phyloP scores from a whole-genome alignment of 2,797 vertebrate species.

The Diceros bicornis region DNA sequence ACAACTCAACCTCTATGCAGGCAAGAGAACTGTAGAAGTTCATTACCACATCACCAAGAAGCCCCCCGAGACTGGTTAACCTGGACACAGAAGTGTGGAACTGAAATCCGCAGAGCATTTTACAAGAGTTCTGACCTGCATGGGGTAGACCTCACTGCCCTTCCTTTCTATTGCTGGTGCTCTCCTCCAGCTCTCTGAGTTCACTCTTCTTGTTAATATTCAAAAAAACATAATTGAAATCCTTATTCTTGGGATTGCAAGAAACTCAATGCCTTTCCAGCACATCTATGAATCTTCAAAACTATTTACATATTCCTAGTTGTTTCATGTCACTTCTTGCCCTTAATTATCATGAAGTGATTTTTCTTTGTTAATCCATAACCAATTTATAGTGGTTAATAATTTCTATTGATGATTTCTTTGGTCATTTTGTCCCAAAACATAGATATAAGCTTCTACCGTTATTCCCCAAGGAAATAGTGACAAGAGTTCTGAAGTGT shows the following conservation, averaged over 20 bases:
- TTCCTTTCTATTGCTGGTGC: slow-evolving; percentile 93
- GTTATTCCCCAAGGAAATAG: not conserved
- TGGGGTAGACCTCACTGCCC: slow-evolving; percentile 99
- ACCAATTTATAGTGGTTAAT: not conserved
- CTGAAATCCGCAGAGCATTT: slow-evolving; percentile 93
- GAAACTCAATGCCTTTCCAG: not conserved
- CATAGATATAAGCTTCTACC: not conserved
- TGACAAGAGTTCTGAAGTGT: not conserved
- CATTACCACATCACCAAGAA: slow-evolving; percentile 94
- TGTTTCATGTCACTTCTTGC: not conserved
- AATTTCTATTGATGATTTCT: not conserved
- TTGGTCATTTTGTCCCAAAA: not conserved
- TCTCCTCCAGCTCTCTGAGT: not conserved
- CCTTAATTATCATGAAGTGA: not conserved
- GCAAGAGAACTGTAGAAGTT: slow-evolving; percentile 97
- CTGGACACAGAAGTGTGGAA: slow-evolving; percentile 91
- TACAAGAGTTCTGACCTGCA: slow-evolving; percentile 96
- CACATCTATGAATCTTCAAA: not conserved
- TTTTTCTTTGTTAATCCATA: not conserved
- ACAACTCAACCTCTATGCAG: slow-evolving; percentile 99
- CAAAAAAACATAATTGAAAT: not conserved
- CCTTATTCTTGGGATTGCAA: not conserved
- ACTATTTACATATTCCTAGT: not conserved
- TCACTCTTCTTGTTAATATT: not conserved
- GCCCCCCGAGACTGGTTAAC: slow-evolving; percentile 92